These are phyloP conservation scores for Anseranas semipalmata DNA, from an alignment of 2,113 vertebrate species.

Conservation along the genomic window DNA sequence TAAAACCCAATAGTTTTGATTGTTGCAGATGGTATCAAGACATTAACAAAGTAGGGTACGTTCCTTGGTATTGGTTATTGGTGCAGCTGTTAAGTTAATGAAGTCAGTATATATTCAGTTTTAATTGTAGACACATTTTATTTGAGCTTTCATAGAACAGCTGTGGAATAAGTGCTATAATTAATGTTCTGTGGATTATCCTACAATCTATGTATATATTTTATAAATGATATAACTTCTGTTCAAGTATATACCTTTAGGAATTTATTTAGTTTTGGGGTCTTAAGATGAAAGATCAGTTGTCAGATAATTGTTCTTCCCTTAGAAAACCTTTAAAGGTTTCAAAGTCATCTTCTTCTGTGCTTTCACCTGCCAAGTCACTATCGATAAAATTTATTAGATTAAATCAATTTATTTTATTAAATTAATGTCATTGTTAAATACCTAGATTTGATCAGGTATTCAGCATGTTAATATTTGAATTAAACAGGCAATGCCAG, in stretches of 20 bases:
- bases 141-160: slow-evolving; percentile 65
- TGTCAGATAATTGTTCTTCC: neutral
- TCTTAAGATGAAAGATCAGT: neutral
- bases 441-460: neutral
- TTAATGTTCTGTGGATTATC: slow-evolving; percentile 36
- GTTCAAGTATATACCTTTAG: neutral
- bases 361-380: neutral
- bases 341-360: slow-evolving; percentile 15
- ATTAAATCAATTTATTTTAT: slow-evolving; percentile 29
- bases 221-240: slow-evolving; percentile 2
- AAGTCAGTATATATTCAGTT: slow-evolving; percentile 65
- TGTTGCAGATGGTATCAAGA: slow-evolving; percentile 44
- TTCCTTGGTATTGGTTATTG: slow-evolving; percentile 54
- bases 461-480: neutral
- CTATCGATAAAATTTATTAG: slow-evolving; percentile 13
- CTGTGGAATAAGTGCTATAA: slow-evolving; percentile 54
- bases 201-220: slow-evolving; percentile 13
- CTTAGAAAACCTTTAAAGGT: neutral
- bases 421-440: neutral
- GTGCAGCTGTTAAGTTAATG: slow-evolving; percentile 75
- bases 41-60: slow-evolving; percentile 32
- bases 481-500: neutral
- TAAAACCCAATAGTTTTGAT: slow-evolving; percentile 15
- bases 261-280: neutral
- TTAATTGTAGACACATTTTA: slow-evolving; percentile 70